phyloP scores from a whole-genome alignment of 2,888 invertebrate species.

The Petrolisthes cinctipes region DNA sequence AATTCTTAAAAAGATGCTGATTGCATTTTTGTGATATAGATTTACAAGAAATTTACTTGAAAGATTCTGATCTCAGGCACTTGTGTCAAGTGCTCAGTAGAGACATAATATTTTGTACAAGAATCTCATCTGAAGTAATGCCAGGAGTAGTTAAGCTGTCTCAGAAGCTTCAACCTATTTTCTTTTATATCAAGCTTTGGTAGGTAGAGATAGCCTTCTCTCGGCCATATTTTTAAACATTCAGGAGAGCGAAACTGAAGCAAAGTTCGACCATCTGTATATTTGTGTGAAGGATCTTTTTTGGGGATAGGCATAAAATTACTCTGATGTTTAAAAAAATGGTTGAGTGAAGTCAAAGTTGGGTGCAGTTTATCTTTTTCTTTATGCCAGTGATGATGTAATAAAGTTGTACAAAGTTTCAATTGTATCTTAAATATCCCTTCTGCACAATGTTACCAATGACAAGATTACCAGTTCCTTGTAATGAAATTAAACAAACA shows the following conservation, averaged over 20 bases:
- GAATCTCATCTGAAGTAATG: not conserved
- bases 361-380: not conserved
- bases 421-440: not conserved
- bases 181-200: constrained; percentile 16
- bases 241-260: too few relatives aligned
- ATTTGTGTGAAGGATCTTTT: too few relatives aligned
- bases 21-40: constrained; percentile 18
- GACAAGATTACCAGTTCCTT: too few relatives aligned
- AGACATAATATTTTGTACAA: constrained; percentile 13
- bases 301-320: too few relatives aligned
- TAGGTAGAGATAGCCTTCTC: not conserved
- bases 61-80: constrained; percentile 13
- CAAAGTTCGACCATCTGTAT: too few relatives aligned
- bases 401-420: constrained; percentile 8
- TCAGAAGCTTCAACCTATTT: not conserved
- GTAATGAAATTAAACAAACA: too few relatives aligned
- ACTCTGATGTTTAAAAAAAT: too few relatives aligned
- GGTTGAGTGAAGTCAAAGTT: not conserved
- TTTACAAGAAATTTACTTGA: constrained; percentile 16
- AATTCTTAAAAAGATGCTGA: not conserved
- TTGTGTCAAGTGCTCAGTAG: constrained; percentile 18
- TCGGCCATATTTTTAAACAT: too few relatives aligned
- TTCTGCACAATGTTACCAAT: too few relatives aligned
- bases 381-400: constrained; percentile 12
- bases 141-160: constrained; percentile 4